Conservation (phyloP, 2,888 invertebrate species). For the Leucophenga maculata region DNA sequence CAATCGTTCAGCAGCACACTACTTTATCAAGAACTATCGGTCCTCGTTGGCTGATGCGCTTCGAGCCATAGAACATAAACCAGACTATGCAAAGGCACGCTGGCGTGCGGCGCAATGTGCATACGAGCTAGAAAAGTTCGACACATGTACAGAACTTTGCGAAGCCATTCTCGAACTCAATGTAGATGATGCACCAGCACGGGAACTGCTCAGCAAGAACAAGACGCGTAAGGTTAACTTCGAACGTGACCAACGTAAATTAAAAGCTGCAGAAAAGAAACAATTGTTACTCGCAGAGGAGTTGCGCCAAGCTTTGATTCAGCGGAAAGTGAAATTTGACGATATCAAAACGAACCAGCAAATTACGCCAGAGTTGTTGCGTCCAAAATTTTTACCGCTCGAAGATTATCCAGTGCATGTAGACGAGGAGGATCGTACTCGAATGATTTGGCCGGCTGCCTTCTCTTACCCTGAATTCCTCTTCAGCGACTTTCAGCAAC, state of each 20-base stretch:
- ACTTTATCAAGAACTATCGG: slow-evolving; percentile 85
- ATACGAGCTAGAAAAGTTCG: slow-evolving; percentile 78
- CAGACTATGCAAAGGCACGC: slow-evolving; percentile 84
- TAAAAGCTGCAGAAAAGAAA: slow-evolving; percentile 73
- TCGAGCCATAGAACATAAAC: slow-evolving; percentile 82
- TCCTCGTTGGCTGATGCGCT: slow-evolving; percentile 87
- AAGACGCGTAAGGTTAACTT: slow-evolving; percentile 68
- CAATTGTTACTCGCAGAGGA: slow-evolving; percentile 71
- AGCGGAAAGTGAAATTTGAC: slow-evolving; percentile 75
- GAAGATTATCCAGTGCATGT: slow-evolving; percentile 78
- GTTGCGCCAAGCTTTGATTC: slow-evolving; percentile 72
- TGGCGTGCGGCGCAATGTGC: slow-evolving; percentile 84
- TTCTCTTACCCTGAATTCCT: slow-evolving; percentile 91
- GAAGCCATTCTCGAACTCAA: slow-evolving; percentile 78
- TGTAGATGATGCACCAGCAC: slow-evolving; percentile 75
- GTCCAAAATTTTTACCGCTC: slow-evolving; percentile 79
- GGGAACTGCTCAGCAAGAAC: slow-evolving; percentile 75
- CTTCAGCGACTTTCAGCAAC: slow-evolving; percentile 89
- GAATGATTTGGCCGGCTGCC: slow-evolving; percentile 89
- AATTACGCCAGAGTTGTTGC: slow-evolving; percentile 74
- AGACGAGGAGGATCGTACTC: slow-evolving; percentile 72
- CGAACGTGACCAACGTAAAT: slow-evolving; percentile 64
- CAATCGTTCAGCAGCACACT: slow-evolving; percentile 93
- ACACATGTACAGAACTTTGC: slow-evolving; percentile 82
- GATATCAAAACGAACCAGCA: slow-evolving; percentile 73